phyloP scores from a whole-genome alignment of 53 echinoderm and acorn worm genomes.

The Echinarachnius parma region DNA sequence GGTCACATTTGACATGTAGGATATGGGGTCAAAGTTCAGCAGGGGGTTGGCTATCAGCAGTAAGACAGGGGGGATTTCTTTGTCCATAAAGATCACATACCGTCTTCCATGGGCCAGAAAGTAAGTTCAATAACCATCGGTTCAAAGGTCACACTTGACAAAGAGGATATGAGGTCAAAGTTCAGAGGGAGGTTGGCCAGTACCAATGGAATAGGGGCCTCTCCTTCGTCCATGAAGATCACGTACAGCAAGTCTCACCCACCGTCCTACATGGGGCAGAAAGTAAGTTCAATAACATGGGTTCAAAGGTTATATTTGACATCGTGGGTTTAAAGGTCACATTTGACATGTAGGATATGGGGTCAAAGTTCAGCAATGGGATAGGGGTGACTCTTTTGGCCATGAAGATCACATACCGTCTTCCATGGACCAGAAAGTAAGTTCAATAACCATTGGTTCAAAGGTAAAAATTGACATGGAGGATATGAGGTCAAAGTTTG shows the following conservation, averaged over 20 bases:
- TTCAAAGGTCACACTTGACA: slow-evolving; percentile 11
- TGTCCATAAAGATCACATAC: slow-evolving; percentile 46
- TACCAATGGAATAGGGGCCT: not conserved
- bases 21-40: not conserved
- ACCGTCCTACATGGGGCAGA: too few species aligned
- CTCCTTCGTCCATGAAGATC: slow-evolving; percentile 40
- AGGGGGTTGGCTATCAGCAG: not conserved
- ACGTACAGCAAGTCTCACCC: slow-evolving; percentile 38
- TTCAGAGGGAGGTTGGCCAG: not conserved
- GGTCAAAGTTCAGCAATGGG: too few species aligned
- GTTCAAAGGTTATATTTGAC: not conserved
- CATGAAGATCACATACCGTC: too few species aligned
- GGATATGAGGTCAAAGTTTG: not conserved
- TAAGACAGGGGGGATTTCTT: not conserved
- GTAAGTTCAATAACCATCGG: too few species aligned
- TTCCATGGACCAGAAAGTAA: too few species aligned
- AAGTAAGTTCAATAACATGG: too few species aligned
- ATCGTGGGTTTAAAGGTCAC: too few species aligned
- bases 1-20: too few species aligned
- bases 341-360: slow-evolving; percentile 18
- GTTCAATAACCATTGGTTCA: too few species aligned
- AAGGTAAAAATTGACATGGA: too few species aligned
- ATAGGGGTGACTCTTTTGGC: too few species aligned
- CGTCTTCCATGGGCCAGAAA: too few species aligned
- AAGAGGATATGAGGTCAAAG: slow-evolving; percentile 15